A percentile compares a stretch with the other conserved stretches of the same genome.
Evolutionary conservation across 2,888 invertebrate species (phyloP).

Genomic region (Acanthosepion pharaonis): DNA sequence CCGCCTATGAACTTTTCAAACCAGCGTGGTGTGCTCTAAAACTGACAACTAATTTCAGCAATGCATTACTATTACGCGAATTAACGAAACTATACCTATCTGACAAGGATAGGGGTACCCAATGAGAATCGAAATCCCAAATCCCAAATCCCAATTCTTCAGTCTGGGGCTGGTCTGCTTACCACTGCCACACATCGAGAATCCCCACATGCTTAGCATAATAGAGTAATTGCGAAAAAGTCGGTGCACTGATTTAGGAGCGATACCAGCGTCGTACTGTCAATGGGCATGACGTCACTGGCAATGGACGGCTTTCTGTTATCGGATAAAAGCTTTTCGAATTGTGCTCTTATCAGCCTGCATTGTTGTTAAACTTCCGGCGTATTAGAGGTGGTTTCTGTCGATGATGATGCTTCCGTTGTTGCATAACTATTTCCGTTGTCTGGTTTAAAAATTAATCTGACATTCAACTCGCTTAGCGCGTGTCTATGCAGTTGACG

Average conservation of each 20-base stretch:
- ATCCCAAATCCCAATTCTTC: too few species aligned
- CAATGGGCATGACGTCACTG: background rate
- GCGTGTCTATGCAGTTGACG: background rate
- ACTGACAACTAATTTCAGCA: too few species aligned
- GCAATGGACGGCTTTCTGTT: background rate
- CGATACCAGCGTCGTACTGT: background rate
- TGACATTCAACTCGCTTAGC: background rate
- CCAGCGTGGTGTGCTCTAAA: too few species aligned
- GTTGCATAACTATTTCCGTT: background rate
- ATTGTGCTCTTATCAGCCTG: background rate
- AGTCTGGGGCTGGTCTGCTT: too few species aligned
- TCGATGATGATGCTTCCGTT: conserved; percentile 6
- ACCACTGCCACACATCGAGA: background rate
- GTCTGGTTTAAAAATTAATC: background rate
- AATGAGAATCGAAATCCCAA: too few species aligned
- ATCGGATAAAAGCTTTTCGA: background rate
- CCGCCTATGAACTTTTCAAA: too few species aligned
- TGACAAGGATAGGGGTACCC: too few species aligned
- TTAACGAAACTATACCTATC: too few species aligned
- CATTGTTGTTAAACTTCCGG: background rate
- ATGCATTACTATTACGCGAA: too few species aligned
- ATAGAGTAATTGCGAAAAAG: background rate
- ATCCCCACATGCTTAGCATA: background rate
- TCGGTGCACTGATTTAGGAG: background rate
- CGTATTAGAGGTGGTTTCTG: background rate